Evolutionary conservation across 1,140 invertebrate genomes (phyloP), one percentile per base, ranked within the genome.

Genomic region (Phocides pigmalion): DNA sequence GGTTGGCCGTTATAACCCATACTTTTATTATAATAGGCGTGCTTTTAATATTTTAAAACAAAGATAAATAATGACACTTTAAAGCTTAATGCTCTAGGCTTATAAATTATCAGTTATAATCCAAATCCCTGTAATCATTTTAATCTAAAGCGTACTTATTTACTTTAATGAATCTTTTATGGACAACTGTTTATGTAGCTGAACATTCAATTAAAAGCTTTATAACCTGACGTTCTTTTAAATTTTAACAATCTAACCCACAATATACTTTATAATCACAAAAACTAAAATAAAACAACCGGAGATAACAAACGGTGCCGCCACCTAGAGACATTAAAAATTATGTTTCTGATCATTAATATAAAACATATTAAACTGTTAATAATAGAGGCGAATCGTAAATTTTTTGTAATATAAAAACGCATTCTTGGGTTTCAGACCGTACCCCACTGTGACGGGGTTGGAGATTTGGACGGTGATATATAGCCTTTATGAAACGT

Each of bases 401-500:
- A 74, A 78, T 76, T 70, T 58, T 68, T 74, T 67, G 71, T 80
- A 78, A 80, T 83, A 88, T 82, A 84, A n/a, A 86, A 81, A 80
- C 59, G 73, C 82, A 87, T 82, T 87, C 78, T 74, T 77, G 70
- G 67, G 67, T 66, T 69, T 54, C 64, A 70, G 61, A 41, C 25
- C 66, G 74, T 70, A 78, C 65, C 84, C 81, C 74, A 84, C 80
- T 83, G 84, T 20, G 83, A 59, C 64, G 68, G 74, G 74, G 72
- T 75, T 76, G 67, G 70, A 65, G 67, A 68, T 79, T 67, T 70
- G 51, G 50, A 53, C 66, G 74, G 70, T 76, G 76, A 79, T 76
- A 72, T 74, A 72, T 66, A 51, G 63, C 51, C 68, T 67, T 50
- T 25, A 70, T 49, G n/a, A 39, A 22, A n/a, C n/a, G 22, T 22